A percentile compares a stretch with the other conserved stretches of the same genome.
phyloP scores from a whole-genome alignment of 2,888 invertebrate genomes.

The Heliconius ismenius region DNA sequence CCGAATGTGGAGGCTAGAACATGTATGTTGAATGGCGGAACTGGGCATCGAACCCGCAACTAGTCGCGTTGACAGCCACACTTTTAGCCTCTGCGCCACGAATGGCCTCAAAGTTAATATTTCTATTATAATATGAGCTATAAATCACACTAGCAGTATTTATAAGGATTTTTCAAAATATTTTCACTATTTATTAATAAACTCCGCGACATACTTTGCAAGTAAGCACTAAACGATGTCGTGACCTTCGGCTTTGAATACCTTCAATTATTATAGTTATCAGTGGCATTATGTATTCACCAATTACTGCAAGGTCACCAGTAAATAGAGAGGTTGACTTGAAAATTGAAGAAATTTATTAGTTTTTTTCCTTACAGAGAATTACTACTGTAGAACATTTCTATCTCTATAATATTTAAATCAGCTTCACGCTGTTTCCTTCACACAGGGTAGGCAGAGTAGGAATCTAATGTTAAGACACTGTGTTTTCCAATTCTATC shows the following conservation, averaged over 20 bases:
- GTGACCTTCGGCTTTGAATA: conserved; percentile 8
- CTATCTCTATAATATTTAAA: neutral
- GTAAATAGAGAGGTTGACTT: neutral
- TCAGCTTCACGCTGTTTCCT: too few species aligned
- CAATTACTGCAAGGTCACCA: conserved; percentile 6
- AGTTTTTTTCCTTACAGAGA: neutral
- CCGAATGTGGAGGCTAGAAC: neutral
- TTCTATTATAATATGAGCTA: neutral
- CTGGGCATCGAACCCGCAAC: neutral
- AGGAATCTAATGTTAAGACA: too few species aligned
- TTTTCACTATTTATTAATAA: neutral
- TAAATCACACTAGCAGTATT: too few species aligned
- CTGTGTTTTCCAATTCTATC: too few species aligned
- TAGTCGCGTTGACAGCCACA: neutral
- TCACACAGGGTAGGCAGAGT: too few species aligned
- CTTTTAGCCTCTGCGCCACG: neutral
- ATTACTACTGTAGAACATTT: neutral
- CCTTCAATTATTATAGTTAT: neutral
- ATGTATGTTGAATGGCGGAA: neutral
- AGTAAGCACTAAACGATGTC: conserved; percentile 1
- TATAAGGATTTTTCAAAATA: too few species aligned
- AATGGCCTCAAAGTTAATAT: neutral
- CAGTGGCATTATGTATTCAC: conserved; percentile 7
- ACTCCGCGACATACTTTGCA: neutral
- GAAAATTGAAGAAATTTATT: neutral